phyloP scores from a whole-genome alignment of 2,797 vertebrate species.

The Glossophaga mutica region DNA sequence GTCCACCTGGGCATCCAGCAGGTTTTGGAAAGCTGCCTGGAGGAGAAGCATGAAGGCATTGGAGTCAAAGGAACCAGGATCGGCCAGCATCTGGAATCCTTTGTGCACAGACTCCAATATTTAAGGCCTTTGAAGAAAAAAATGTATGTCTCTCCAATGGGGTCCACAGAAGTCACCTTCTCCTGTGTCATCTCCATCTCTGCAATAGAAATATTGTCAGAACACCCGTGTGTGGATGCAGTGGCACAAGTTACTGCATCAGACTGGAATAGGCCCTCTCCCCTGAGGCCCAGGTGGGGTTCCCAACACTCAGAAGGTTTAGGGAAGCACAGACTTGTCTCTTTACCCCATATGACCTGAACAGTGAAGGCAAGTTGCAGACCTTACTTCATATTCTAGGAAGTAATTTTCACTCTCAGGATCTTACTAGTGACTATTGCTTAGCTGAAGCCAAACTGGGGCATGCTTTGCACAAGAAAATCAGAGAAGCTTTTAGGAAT shows the following conservation, averaged over 20 bases:
- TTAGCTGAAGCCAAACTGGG: neutral
- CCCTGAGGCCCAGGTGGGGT: neutral
- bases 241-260: neutral
- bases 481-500: neutral
- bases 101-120: conserved; percentile 87
- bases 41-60: conserved; percentile 84
- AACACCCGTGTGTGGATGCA: neutral
- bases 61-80: conserved; percentile 83
- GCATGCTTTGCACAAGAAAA: neutral
- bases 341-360: neutral
- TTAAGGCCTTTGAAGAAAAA: conserved; percentile 16
- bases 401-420: conserved; percentile 12
- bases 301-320: neutral
- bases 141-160: neutral
- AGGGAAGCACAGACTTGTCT: neutral
- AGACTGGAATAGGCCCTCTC: neutral
- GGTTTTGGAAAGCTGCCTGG: conserved; percentile 87
- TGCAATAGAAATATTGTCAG: neutral
- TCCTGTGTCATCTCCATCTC: neutral
- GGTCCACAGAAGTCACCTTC: neutral
- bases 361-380: neutral
- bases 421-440: neutral
- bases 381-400: neutral
- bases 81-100: conserved; percentile 87
- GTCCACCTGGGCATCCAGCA: conserved; percentile 83